A percentile compares a stretch with the other conserved stretches of the same genome.
phyloP scores from a whole-genome alignment of 2,113 vertebrate genomes.

The Charina bottae region DNA sequence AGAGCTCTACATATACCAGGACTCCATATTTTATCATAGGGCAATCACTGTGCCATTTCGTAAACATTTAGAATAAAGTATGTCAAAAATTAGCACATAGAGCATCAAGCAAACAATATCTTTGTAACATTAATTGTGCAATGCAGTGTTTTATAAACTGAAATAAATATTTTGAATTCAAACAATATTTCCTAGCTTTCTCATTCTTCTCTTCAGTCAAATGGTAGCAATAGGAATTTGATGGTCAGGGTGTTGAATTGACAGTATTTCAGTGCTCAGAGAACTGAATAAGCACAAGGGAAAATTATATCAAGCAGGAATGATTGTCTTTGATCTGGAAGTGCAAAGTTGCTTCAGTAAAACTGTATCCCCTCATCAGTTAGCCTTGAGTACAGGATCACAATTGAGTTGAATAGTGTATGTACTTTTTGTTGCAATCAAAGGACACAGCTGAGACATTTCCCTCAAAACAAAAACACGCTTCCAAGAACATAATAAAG shows the following conservation, averaged over 20 bases:
- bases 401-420: slow-evolving; percentile 17
- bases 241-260: neutral
- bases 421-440: neutral
- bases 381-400: slow-evolving; percentile 12
- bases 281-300: neutral
- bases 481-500: neutral
- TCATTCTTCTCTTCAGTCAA: neutral
- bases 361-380: neutral
- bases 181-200: neutral
- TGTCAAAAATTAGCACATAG: neutral
- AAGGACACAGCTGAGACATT: slow-evolving; percentile 15
- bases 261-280: slow-evolving; percentile 3
- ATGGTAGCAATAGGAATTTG: neutral
- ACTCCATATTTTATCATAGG: neutral
- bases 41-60: neutral
- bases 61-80: neutral
- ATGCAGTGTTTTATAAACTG: neutral
- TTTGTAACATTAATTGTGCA: neutral
- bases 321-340: neutral
- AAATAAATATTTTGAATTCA: neutral
- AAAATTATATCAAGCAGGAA: neutral
- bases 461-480: slow-evolving; percentile 6
- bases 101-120: neutral
- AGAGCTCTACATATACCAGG: neutral
- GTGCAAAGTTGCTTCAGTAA: slow-evolving; percentile 21